Evolutionary conservation across 2,113 vertebrate species (phyloP).

Genomic region (Prunella himalayana): DNA sequence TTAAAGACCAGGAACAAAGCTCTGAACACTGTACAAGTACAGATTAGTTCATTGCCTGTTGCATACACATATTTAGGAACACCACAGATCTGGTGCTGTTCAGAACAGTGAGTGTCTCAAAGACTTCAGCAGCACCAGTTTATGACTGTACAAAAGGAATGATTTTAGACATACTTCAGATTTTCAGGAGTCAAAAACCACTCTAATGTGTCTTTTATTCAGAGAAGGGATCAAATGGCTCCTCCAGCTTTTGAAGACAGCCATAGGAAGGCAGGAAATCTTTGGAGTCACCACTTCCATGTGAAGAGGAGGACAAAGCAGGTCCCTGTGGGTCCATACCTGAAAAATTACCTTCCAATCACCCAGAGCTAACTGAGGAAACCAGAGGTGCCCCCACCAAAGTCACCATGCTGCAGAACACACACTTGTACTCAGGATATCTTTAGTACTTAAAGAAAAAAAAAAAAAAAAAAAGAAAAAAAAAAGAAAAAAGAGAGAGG

Average conservation of each 20-base stretch:
- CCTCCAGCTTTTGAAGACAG: neutral
- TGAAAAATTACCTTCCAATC: neutral
- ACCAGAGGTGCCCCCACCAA: neutral
- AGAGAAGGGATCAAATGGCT: neutral
- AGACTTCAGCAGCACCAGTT: neutral
- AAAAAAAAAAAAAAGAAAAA: neutral
- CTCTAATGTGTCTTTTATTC: neutral
- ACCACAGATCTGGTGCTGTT: neutral
- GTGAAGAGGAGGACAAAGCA: neutral
- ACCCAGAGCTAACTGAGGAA: neutral
- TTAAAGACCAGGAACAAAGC: neutral
- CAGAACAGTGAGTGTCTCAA: neutral
- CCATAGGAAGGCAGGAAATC: neutral
- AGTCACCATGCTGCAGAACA: neutral
- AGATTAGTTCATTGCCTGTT: neutral
- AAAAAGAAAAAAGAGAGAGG: neutral
- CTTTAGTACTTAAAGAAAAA: neutral
- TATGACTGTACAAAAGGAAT: neutral
- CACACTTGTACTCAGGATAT: neutral
- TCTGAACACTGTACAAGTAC: neutral
- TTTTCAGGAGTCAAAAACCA: neutral
- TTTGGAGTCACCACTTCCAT: neutral
- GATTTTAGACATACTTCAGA: neutral
- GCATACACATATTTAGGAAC: neutral
- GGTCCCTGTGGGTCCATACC: rapidly evolving